Evolutionary conservation across 2,797 vertebrate species (phyloP).

Genomic region (Iguana delicatissima): DNA sequence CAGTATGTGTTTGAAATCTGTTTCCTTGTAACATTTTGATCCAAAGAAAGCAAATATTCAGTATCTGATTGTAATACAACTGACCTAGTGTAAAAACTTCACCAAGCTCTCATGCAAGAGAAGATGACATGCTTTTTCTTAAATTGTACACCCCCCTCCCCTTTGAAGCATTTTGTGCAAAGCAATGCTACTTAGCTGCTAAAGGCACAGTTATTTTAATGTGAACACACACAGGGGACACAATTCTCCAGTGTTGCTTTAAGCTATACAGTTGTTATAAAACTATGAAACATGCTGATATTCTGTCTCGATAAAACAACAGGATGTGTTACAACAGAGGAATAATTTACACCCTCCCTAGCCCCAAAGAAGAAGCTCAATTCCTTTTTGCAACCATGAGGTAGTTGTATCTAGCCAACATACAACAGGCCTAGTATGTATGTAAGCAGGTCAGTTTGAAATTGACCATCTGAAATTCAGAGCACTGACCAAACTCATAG

Average conservation of each 20-base stretch:
- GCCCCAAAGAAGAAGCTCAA: not conserved
- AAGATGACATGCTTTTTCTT: conserved; percentile 48
- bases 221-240: conserved; percentile 11
- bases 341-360: conserved; percentile 13
- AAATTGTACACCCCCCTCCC: conserved; percentile 37
- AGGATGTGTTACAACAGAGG: not conserved
- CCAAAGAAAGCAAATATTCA: conserved; percentile 65
- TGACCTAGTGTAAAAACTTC: conserved; percentile 36
- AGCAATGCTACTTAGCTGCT: conserved; percentile 45
- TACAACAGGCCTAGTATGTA: not conserved
- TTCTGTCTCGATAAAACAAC: conserved; percentile 30
- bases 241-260: conserved; percentile 23
- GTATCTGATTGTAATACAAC: conserved; percentile 45
- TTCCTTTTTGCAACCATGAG: not conserved
- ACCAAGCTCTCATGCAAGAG: conserved; percentile 39
- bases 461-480: not conserved
- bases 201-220: conserved; percentile 53
- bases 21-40: conserved; percentile 48
- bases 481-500: too few species aligned
- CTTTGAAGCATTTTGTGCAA: conserved; percentile 52
- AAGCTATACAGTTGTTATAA: not conserved
- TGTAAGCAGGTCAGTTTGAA: not conserved
- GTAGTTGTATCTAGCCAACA: not conserved
- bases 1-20: conserved; percentile 52
- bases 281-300: conserved; percentile 25